Base-by-base conservation (phyloP, 2,888 invertebrate genomes). In the Diploptera punctata region DNA sequence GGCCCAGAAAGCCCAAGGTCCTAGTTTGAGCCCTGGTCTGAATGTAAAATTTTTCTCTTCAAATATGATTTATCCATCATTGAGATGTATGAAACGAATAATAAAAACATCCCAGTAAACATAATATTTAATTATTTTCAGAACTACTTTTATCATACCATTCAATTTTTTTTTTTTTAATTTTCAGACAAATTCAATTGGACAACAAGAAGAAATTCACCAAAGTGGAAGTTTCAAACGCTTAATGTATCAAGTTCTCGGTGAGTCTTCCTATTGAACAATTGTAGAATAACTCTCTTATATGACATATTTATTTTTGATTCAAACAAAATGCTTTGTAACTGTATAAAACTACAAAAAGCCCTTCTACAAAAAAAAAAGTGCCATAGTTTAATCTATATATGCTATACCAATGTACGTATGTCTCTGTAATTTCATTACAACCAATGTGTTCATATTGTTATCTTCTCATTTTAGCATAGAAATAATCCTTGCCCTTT, bases 201-300 rank as follows among this genome's bases (percentile, higher is more conserved):
- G 89, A 26, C 89, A 90, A 78, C 90, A 91, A 80, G 95, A 95
- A 81, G 88, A 89, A 80, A 95, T 96, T 82, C 94, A 94, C 81
- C 96, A 96, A 84, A 95, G 95, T 84, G 92, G 93, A 84, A 94
- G 94, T 77, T 96, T 96, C 88, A 94, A 93, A 84, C 91, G 95
- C 82, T 90, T 96, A 82, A 95, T 95, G 95, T 91, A 91, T 87
- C 91, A 93, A 86, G 94, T 96, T 78, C 87, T 95, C 82, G 93
- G 93, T 78, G 92, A 93, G 84, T 74, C 70, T 52, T 62, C 68
- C 18, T 68, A 31, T 44, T 52, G 13, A 68, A 68, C 13, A n/a
- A n/a, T n/a, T n/a, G n/a, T n/a, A n/a, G n/a, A n/a, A n/a, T n/a
- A n/a, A n/a, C n/a, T n/a, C n/a, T n/a, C n/a, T n/a, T n/a, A n/a